Conservation (phyloP, 2,797 vertebrate genomes). For the Toxotes lorentzi region DNA sequence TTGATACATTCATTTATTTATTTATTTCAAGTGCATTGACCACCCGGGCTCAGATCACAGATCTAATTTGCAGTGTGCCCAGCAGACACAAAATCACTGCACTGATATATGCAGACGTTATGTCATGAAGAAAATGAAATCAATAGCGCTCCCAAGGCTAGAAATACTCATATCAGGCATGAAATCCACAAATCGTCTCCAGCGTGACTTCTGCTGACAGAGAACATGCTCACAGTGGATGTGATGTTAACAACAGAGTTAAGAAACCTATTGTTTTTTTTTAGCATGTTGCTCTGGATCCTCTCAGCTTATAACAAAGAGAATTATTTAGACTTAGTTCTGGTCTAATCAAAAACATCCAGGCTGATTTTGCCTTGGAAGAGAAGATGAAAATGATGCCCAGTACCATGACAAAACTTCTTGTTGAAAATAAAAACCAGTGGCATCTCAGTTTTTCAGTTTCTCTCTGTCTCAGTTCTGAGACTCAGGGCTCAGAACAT, state of each 20-base stretch:
- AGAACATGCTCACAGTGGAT: constrained; percentile 9
- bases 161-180: constrained; percentile 33
- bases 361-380: neutral
- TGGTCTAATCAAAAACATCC: neutral
- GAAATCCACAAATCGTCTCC: constrained; percentile 32
- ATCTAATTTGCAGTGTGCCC: constrained; percentile 58
- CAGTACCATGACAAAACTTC: constrained; percentile 2
- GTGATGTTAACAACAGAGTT: neutral
- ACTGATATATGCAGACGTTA: constrained; percentile 31
- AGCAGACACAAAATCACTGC: constrained; percentile 34
- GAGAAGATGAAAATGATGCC: neutral
- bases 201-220: constrained; percentile 24
- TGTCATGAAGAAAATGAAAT: constrained; percentile 51
- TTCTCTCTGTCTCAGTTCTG: neutral
- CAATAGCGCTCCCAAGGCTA: constrained; percentile 30
- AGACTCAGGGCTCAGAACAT: neutral
- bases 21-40: constrained; percentile 54
- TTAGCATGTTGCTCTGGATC: neutral
- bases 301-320: neutral
- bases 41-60: constrained; percentile 41
- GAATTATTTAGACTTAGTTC: neutral
- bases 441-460: neutral
- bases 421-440: constrained; percentile 14
- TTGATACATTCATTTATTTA: constrained; percentile 56
- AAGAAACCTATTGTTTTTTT: constrained; percentile 1